Evolutionary conservation across 1,140 invertebrate species (phyloP).

Genomic region (Neomicropteryx cornuta): DNA sequence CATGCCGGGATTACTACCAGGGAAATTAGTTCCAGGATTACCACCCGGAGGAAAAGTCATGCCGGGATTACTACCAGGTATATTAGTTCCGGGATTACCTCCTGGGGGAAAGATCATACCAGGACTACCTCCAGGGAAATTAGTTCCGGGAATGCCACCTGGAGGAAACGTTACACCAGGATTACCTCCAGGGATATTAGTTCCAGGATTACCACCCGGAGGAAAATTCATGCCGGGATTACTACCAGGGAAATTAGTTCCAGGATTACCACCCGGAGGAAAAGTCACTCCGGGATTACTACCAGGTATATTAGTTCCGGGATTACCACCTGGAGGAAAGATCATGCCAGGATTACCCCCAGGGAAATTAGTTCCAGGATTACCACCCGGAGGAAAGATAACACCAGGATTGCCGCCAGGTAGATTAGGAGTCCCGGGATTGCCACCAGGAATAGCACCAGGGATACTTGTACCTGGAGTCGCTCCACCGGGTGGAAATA

Average conservation of each 20-base stretch:
- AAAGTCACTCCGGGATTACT: constrained; percentile 2
- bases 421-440: constrained; percentile 10
- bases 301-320: constrained; percentile 4
- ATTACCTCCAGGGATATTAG: constrained; percentile 7
- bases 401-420: too few relatives aligned
- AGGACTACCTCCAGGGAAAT: too few relatives aligned
- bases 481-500: too few relatives aligned
- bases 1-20: too few relatives aligned
- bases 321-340: background rate
- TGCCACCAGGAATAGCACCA: background rate
- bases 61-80: too few relatives aligned
- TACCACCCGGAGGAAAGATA: too few relatives aligned
- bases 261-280: background rate
- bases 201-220: background rate
- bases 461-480: constrained; percentile 1
- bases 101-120: too few relatives aligned
- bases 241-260: constrained; percentile 6
- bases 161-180: constrained; percentile 1
- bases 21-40: too few relatives aligned
- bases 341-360: constrained; percentile 4
- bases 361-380: too few relatives aligned
- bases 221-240: constrained; percentile 1
- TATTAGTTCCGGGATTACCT: too few relatives aligned
- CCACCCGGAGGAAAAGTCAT: too few relatives aligned
- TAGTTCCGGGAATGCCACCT: background rate